Evolutionary conservation across 2,113 vertebrate genomes (phyloP).

Genomic region (Castor canadensis): DNA sequence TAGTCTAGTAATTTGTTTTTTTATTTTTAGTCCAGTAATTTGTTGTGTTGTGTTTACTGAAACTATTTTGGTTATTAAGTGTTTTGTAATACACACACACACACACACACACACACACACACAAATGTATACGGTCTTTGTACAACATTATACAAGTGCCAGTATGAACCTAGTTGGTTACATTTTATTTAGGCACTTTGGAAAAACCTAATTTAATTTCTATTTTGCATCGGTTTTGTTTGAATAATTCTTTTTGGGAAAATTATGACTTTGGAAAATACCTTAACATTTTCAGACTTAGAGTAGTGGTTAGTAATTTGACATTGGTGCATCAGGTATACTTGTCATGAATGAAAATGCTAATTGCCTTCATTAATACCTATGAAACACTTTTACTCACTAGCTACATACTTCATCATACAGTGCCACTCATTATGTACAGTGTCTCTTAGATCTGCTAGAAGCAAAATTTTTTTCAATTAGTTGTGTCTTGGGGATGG

Average conservation of each 20-base stretch:
- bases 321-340: not conserved
- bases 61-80: not conserved
- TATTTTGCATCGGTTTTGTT: slow-evolving; percentile 30
- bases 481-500: not conserved
- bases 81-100: too few species aligned
- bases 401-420: not conserved
- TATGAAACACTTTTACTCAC: not conserved
- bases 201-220: not conserved
- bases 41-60: not conserved
- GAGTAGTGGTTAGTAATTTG: slow-evolving; percentile 17
- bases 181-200: not conserved
- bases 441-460: not conserved
- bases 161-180: not conserved
- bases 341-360: not conserved
- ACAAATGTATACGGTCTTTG: too few species aligned
- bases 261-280: slow-evolving; percentile 12
- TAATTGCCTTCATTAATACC: not conserved
- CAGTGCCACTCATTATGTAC: not conserved
- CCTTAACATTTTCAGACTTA: slow-evolving; percentile 23
- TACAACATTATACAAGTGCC: not conserved
- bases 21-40: too few species aligned
- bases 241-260: slow-evolving; percentile 22
- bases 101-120: too few species aligned
- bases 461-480: not conserved
- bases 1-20: not conserved